These are phyloP conservation scores for Erythrolamprus reginae DNA, from an alignment of 2,113 vertebrate genomes.

Conservation along the genomic window DNA sequence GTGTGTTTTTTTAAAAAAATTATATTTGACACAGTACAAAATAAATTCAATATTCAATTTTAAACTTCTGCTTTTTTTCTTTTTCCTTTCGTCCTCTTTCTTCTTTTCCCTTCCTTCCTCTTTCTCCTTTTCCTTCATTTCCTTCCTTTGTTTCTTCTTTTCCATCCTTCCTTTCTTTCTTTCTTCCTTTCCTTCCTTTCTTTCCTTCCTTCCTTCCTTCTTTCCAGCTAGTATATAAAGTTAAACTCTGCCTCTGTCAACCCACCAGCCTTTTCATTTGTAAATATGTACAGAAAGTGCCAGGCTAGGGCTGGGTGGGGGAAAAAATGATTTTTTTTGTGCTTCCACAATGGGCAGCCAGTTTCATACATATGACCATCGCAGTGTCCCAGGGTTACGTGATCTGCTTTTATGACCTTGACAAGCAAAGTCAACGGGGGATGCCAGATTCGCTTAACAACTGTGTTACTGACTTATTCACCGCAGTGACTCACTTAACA, in stretches of 20 bases:
- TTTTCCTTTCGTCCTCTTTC: not conserved
- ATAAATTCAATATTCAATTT: slow-evolving; percentile 53
- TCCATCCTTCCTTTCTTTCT: accelerated
- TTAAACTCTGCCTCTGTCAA: slow-evolving; percentile 45
- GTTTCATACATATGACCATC: not conserved
- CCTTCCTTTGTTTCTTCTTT: too few relatives aligned
- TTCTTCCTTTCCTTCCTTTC: too few relatives aligned
- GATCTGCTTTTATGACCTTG: too few relatives aligned
- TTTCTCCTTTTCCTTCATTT: too few relatives aligned
- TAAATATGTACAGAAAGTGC: slow-evolving; percentile 66
- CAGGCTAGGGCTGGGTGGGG: slow-evolving; percentile 37
- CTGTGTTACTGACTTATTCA: too few relatives aligned
- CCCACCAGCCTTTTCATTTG: slow-evolving; percentile 58
- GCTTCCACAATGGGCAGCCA: slow-evolving; percentile 39
- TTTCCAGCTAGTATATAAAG: slow-evolving; percentile 35
- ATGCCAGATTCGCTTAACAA: too few relatives aligned
- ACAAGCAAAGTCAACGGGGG: too few relatives aligned
- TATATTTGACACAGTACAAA: slow-evolving; percentile 68
- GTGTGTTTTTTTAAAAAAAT: slow-evolving; percentile 60
- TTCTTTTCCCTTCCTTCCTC: not conserved
- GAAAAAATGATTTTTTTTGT: slow-evolving; percentile 59
- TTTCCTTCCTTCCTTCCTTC: too few relatives aligned
- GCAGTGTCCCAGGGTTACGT: too few relatives aligned
- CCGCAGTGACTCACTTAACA: too few relatives aligned
- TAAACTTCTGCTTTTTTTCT: slow-evolving; percentile 18